Conservation (phyloP, 2,888 invertebrate genomes). For the Cynaeus angustus region DNA sequence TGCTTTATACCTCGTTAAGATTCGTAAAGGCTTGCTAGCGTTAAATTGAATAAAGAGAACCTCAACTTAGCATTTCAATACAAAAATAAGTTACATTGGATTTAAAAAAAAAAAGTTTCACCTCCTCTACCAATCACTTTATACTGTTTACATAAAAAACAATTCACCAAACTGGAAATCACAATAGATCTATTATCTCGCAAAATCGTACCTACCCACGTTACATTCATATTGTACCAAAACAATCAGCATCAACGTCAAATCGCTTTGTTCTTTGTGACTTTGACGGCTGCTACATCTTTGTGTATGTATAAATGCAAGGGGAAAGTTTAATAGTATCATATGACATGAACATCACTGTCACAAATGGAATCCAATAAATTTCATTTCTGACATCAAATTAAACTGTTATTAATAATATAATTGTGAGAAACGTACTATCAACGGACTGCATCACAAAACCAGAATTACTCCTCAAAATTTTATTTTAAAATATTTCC, state of each 20-base stretch:
- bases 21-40: slow-evolving; percentile 45
- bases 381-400: slow-evolving; percentile 13
- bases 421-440: slow-evolving; percentile 11
- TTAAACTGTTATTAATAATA: slow-evolving; percentile 23
- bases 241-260: slow-evolving; percentile 41
- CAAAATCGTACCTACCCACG: too few relatives aligned
- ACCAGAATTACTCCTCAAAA: slow-evolving; percentile 29
- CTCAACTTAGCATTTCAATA: slow-evolving; percentile 39
- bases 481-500: slow-evolving; percentile 40
- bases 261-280: slow-evolving; percentile 42
- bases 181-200: too few relatives aligned
- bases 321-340: slow-evolving; percentile 9
- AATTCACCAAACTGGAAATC: too few relatives aligned
- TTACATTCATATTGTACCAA: slow-evolving; percentile 27
- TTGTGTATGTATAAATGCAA: slow-evolving; percentile 33
- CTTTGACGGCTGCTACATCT: slow-evolving; percentile 34
- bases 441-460: too few relatives aligned
- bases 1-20: slow-evolving; percentile 52
- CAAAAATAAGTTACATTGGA: slow-evolving; percentile 31
- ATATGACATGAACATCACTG: neutral
- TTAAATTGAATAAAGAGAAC: slow-evolving; percentile 38
- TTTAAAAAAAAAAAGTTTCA: too few relatives aligned
- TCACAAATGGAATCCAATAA: slow-evolving; percentile 8
- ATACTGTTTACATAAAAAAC: neutral
- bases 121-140: slow-evolving; percentile 9